Evolutionary conservation across 2,113 vertebrate species (phyloP).

Genomic region (Rhinolophus sinicus): DNA sequence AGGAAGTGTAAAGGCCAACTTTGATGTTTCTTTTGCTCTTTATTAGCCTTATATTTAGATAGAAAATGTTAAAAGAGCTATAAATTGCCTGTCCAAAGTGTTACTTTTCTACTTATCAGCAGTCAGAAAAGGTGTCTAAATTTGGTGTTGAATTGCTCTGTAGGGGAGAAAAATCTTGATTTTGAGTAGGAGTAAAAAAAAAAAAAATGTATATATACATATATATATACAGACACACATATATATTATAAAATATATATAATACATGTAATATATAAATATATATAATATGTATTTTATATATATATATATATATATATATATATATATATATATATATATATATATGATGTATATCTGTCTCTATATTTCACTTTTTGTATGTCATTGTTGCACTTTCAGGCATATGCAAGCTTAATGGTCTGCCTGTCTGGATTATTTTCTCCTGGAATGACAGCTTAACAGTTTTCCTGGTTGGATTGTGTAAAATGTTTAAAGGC

Average conservation of each 20-base stretch:
- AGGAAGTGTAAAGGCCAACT: background rate
- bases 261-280: too few species aligned
- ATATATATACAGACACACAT: too few species aligned
- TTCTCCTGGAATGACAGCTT: slow-evolving; percentile 71
- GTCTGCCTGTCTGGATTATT: slow-evolving; percentile 63
- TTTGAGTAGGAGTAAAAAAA: slow-evolving; percentile 8
- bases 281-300: too few species aligned
- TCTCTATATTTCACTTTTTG: background rate
- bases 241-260: too few species aligned
- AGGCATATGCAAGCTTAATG: slow-evolving; percentile 40
- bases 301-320: too few species aligned
- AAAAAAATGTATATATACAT: too few species aligned
- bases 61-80: background rate
- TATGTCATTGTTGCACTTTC: slow-evolving; percentile 14
- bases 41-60: slow-evolving; percentile 39
- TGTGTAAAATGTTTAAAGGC: slow-evolving; percentile 74
- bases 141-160: background rate
- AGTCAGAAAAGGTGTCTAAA: background rate
- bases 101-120: slow-evolving; percentile 4
- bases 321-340: too few species aligned
- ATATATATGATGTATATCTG: too few species aligned
- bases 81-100: background rate
- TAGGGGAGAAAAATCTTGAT: slow-evolving; percentile 8
- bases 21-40: slow-evolving; percentile 49
- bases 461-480: slow-evolving; percentile 72